These are phyloP conservation scores for Cremastobaeus sp. DNA, from an alignment of 2,888 invertebrate species.

Conservation along the genomic window DNA sequence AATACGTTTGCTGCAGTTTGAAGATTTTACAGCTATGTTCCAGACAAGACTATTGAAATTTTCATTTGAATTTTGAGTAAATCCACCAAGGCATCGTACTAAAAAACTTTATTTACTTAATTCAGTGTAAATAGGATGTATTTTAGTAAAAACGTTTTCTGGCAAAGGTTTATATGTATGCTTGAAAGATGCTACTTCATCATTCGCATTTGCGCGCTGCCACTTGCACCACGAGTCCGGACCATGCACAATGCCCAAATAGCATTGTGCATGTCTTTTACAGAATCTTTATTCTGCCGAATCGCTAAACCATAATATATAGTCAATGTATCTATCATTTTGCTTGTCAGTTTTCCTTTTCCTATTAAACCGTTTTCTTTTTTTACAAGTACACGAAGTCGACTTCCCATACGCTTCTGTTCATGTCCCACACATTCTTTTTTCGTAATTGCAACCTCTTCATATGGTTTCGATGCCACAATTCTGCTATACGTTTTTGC, in stretches of 20 bases:
- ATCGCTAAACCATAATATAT: conserved; percentile 50
- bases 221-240: conserved; percentile 56
- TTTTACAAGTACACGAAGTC: conserved; percentile 47
- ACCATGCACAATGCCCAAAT: conserved; percentile 41
- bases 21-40: neutral
- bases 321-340: conserved; percentile 51
- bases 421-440: conserved; percentile 38
- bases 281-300: too few relatives aligned
- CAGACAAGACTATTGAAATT: neutral
- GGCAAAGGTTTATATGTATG: conserved; percentile 39
- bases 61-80: too few relatives aligned
- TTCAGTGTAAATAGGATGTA: conserved; percentile 50
- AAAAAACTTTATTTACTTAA: conserved; percentile 51
- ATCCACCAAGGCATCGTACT: conserved; percentile 50
- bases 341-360: conserved; percentile 51
- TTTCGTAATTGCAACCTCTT: conserved; percentile 16
- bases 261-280: conserved; percentile 30
- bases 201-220: conserved; percentile 37
- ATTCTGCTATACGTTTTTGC: conserved; percentile 50
- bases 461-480: conserved; percentile 29
- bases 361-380: conserved; percentile 39
- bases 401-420: conserved; percentile 34
- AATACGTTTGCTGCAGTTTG: conserved; percentile 5
- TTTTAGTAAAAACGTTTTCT: conserved; percentile 36
- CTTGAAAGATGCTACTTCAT: conserved; percentile 27